Conservation (phyloP, 2,888 invertebrate species). For the Hirtodrosophila cameraria region DNA sequence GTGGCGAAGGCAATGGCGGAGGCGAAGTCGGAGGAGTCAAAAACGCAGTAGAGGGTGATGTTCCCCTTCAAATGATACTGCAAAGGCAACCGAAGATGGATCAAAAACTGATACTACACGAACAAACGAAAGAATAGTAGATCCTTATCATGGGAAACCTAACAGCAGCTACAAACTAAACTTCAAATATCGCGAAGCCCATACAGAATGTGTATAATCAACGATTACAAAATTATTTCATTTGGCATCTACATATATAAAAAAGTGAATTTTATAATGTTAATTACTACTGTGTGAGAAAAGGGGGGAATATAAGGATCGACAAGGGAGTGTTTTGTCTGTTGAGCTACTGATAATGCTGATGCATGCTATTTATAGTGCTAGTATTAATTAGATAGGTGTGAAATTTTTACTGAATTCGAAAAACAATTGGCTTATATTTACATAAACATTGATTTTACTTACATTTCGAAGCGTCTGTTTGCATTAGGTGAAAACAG, state of each 20-base stretch:
- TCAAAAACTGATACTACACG: conserved; percentile 5
- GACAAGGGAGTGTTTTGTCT: conserved; percentile 16
- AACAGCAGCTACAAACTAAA: background rate
- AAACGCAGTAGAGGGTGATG: too few species aligned
- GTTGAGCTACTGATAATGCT: conserved; percentile 30
- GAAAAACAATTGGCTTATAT: conserved; percentile 22
- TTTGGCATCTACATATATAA: conserved; percentile 12
- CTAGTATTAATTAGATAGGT: conserved; percentile 11
- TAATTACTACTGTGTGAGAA: background rate
- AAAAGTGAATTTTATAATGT: conserved; percentile 20
- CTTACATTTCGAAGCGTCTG: conserved; percentile 84
- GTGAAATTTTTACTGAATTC: conserved; percentile 9
- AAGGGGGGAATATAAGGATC: background rate
- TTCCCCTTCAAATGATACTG: too few species aligned
- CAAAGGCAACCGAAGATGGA: too few species aligned
- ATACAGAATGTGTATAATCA: conserved; percentile 16
- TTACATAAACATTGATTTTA: conserved; percentile 53
- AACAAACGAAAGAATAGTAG: background rate
- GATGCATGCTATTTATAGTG: conserved; percentile 35
- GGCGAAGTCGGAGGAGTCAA: too few species aligned
- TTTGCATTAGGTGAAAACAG: conserved; percentile 77
- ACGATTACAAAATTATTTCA: background rate
- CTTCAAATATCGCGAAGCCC: background rate
- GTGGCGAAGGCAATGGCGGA: too few species aligned
- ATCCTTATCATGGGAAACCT: too few species aligned